These are phyloP conservation scores for Hemithea aestivaria DNA, from an alignment of 2,888 invertebrate genomes.

Conservation along the genomic window DNA sequence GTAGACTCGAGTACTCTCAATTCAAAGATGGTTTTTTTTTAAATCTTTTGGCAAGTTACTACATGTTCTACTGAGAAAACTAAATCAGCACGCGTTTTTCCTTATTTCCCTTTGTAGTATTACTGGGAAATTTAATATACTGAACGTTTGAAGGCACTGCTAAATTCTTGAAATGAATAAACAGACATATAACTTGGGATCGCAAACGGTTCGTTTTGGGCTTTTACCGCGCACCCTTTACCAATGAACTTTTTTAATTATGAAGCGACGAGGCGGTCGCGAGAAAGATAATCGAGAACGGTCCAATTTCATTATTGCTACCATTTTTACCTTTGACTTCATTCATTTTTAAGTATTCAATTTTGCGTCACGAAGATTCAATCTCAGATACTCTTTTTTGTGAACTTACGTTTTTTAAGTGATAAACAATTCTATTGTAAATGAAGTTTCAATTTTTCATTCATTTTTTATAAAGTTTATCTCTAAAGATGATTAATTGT, in stretches of 20 bases:
- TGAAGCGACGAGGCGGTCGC: conserved; percentile 24
- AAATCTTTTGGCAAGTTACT: too few species aligned
- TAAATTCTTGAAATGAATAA: conserved; percentile 3
- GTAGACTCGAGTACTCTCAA: too few species aligned
- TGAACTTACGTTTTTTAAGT: neutral
- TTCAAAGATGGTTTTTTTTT: too few species aligned
- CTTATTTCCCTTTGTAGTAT: too few species aligned
- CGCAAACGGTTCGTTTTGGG: conserved; percentile 29
- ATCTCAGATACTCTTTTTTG: neutral
- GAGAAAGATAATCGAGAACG: conserved; percentile 29
- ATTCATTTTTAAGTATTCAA: conserved; percentile 10
- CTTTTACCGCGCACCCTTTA: conserved; percentile 21
- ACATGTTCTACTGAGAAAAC: too few species aligned
- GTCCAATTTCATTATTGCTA: conserved; percentile 30
- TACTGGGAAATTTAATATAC: conserved; percentile 6
- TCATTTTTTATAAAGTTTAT: too few species aligned
- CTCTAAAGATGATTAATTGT: too few species aligned
- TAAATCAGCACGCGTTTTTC: too few species aligned
- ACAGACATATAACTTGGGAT: conserved; percentile 29
- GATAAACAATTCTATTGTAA: too few species aligned
- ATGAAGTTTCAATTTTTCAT: too few species aligned
- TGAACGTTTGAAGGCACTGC: neutral
- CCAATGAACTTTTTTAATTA: conserved; percentile 33
- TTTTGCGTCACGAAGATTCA: conserved; percentile 7
- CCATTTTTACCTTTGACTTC: conserved; percentile 20